Percentiles rank a stretch among this genome's conserved stretches.
phyloP scores from a whole-genome alignment of 2,113 vertebrate species.

The Sclerurus mexicanus region DNA sequence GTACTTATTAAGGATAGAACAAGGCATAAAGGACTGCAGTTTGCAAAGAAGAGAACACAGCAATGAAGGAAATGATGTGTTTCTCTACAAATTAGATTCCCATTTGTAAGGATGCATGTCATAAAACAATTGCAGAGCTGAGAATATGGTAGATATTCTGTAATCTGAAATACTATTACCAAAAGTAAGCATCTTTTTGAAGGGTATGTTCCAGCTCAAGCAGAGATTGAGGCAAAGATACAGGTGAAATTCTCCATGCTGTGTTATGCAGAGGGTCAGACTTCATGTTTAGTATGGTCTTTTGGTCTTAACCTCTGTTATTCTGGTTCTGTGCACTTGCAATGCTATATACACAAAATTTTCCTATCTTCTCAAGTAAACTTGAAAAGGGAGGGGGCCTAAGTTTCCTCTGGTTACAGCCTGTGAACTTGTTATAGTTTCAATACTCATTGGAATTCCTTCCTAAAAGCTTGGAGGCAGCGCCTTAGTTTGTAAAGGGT shows the following conservation, averaged over 20 bases:
- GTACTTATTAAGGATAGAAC: not conserved
- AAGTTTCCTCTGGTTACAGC: not conserved
- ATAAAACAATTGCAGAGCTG: not conserved
- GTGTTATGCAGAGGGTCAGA: not conserved
- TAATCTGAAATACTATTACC: not conserved
- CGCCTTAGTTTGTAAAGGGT: too few relatives aligned
- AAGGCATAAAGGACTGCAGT: not conserved
- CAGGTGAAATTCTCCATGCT: not conserved
- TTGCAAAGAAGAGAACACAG: not conserved
- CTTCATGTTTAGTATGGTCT: not conserved
- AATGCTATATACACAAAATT: not conserved
- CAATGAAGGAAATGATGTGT: not conserved
- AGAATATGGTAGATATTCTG: not conserved
- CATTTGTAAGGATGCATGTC: not conserved
- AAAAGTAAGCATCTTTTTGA: not conserved
- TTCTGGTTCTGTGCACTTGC: not conserved
- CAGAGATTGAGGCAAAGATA: not conserved
- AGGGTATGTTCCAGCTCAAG: not conserved
- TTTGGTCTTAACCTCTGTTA: not conserved
- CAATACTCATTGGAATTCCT: too few relatives aligned
- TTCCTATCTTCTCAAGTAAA: not conserved
- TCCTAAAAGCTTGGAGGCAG: too few relatives aligned
- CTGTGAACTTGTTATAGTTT: too few relatives aligned
- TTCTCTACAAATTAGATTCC: not conserved
- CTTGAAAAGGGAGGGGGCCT: not conserved